phyloP scores from a whole-genome alignment of 2,888 invertebrate genomes.

The Folsomia candida region DNA sequence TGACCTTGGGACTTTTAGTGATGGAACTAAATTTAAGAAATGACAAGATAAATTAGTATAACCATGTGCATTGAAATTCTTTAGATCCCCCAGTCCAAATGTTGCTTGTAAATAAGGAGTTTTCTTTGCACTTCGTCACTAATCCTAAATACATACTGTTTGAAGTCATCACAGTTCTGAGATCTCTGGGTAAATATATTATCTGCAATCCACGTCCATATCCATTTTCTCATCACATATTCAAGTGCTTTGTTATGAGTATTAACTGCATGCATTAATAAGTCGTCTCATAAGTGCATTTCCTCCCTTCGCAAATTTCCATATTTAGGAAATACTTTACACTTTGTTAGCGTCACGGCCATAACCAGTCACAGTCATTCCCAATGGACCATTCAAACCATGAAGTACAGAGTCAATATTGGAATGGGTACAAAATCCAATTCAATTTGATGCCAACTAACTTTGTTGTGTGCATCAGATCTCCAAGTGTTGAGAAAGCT shows the following conservation, averaged over 20 bases:
- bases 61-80: too few species aligned
- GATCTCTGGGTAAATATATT: too few species aligned
- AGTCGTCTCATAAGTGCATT: neutral
- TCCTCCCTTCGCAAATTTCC: neutral
- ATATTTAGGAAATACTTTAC: neutral
- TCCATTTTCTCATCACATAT: too few species aligned
- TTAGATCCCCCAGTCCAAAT: too few species aligned
- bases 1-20: too few species aligned
- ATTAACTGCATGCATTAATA: neutral
- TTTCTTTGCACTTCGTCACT: too few species aligned
- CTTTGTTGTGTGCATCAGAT: neutral
- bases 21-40: too few species aligned
- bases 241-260: neutral
- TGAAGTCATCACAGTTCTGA: too few species aligned
- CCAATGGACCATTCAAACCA: neutral
- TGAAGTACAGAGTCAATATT: constrained; percentile 3
- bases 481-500: neutral
- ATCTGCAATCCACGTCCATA: too few species aligned
- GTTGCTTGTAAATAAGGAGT: too few species aligned
- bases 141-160: too few species aligned
- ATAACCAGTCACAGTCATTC: neutral
- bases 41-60: too few species aligned
- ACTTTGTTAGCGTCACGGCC: neutral
- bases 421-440: neutral
- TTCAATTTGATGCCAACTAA: neutral